Percentiles rank a stretch among this genome's conserved stretches.
phyloP scores from a whole-genome alignment of 2,113 vertebrate genomes.

The Microtus montanus region DNA sequence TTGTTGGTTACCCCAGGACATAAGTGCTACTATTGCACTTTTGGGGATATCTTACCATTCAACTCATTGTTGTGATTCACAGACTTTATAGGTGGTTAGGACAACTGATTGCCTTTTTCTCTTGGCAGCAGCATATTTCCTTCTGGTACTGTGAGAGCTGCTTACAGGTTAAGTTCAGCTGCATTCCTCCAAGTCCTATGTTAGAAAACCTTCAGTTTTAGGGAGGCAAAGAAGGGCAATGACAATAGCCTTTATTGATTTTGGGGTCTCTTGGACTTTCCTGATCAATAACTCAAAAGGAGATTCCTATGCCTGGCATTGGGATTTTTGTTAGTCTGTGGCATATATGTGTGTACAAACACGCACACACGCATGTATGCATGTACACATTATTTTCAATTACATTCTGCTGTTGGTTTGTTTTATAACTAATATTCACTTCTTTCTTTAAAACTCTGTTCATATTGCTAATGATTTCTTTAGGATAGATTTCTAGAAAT shows the following conservation, averaged over 20 bases:
- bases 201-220: background rate
- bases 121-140: background rate
- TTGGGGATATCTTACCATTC: background rate
- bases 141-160: background rate
- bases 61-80: background rate
- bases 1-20: background rate
- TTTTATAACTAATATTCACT: background rate
- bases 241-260: background rate
- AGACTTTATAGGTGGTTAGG: background rate
- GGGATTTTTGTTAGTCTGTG: background rate
- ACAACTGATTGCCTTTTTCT: background rate
- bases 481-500: conserved; percentile 42
- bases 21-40: background rate
- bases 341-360: background rate
- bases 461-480: background rate
- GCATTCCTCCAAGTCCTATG: background rate
- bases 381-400: background rate
- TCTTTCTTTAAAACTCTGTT: background rate
- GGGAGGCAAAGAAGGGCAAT: background rate
- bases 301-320: background rate
- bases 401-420: conserved; percentile 13
- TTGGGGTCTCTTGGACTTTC: background rate
- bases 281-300: background rate
- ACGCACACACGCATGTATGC: background rate
- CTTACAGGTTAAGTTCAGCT: background rate